Conservation (phyloP, 2,113 vertebrate genomes). For the Emydocephalus ijimae region DNA sequence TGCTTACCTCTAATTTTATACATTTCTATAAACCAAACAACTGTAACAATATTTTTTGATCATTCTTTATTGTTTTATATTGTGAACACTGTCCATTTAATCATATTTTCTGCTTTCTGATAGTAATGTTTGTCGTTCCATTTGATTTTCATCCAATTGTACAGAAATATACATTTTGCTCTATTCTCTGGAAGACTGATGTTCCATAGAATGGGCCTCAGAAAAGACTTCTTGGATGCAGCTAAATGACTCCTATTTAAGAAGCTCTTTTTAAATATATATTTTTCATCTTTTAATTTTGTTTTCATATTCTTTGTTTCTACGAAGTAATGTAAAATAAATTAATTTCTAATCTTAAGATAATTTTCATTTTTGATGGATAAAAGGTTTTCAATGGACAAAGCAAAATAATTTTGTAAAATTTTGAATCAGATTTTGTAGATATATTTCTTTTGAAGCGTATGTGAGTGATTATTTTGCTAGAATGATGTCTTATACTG, state of each 20-base stretch:
- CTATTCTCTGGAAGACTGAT: neutral
- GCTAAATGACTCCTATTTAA: neutral
- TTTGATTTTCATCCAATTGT: neutral
- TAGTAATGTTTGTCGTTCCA: neutral
- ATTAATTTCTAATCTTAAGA: neutral
- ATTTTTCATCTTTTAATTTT: neutral
- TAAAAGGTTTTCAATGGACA: neutral
- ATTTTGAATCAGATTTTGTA: constrained; percentile 28
- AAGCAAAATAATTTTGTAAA: constrained; percentile 22
- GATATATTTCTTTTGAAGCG: neutral
- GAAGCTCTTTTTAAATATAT: neutral
- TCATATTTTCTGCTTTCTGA: neutral
- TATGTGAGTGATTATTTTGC: constrained; percentile 19
- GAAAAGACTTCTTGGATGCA: neutral
- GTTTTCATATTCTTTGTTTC: neutral
- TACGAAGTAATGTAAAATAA: neutral
- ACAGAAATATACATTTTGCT: neutral
- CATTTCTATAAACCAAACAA: too few relatives aligned
- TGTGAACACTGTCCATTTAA: neutral
- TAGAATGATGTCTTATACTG: neutral
- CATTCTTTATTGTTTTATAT: neutral
- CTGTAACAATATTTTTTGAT: neutral
- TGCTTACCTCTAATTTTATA: neutral
- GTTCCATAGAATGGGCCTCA: neutral
- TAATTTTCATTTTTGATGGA: constrained; percentile 7